Base-by-base conservation (phyloP, 2,797 vertebrate genomes). In the Steatocranus sp. region DNA sequence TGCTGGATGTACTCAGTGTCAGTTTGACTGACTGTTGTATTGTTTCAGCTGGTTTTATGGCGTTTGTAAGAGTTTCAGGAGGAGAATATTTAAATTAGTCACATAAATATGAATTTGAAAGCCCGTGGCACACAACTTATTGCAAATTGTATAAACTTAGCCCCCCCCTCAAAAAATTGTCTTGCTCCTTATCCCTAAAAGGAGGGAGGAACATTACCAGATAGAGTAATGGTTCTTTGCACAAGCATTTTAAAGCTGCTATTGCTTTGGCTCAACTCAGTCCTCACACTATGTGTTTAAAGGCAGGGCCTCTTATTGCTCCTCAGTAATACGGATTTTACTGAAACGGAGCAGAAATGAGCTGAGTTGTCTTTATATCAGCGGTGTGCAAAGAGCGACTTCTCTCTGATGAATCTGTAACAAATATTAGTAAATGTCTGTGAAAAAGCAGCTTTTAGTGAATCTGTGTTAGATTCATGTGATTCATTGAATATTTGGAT, bases 111-210 rank as follows among this genome's bases (percentile, higher is more conserved):
- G 50, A 51, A 4, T 51, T 25, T 51, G 50, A 51, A 51, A 51
- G 11, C 50, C 0, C 0, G 50, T 53, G 7, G 7, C 7, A 5
- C 51, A 8, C 23, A 53, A 0, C 4, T 8, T 0, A 25, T 25
- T 53, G 23, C 51, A 53, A 53, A 8, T 53, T 53, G 50, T 0
- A 51, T 51, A 51, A 1, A 51, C 0, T 23, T 51, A 23, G 20
- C 2, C 0, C 49, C 48, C n/a, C 49, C 3, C 49, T 2, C n/a
- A 1, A 50, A 50, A 50, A 3, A 20, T 20, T 5, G 11, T 38
- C 36, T 38, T 38, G 1, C 34, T 51, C 50, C 50, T 51, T 23
- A 12, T 23, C 20, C 50, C 11, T 23, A 51, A 23, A 51, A 12
- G n/a, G 49, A 23, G n/a, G 11, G 11, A 4, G 6, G 11, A 0